Base-by-base conservation (phyloP, 2,797 vertebrate species). In the Acipenser transmontanus region DNA sequence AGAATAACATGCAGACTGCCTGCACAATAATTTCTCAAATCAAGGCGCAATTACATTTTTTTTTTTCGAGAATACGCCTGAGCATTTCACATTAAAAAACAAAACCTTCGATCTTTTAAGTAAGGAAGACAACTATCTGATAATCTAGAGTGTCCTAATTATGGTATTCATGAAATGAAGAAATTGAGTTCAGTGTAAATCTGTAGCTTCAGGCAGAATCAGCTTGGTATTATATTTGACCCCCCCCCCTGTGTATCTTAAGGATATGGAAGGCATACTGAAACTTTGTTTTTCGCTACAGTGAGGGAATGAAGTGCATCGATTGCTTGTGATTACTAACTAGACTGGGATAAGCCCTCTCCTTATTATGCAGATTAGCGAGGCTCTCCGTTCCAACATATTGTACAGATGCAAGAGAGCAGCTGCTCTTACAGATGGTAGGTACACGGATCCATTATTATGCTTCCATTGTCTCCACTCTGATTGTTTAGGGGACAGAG, bases 351-450 rank as follows among this genome's bases (percentile, higher is more conserved):
- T 96, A 96, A 97, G 93, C 91, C 95, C 93, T 93, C 94, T 98
- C 92, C 94, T 98, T 97, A 97, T 98, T 99, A 99, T 99, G 96
- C 95, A 98, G 96, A 99, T 98, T 97, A 98, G 93, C 89, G 88
- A 91, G 93, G 93, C 96, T 97, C 93, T 93, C 88, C 80, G 88
- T 91, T 93, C 91, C 90, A 96, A 92, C 96, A 99, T 98, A 96
- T 97, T 98, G 96, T 98, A 93, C 96, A 99, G 96, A 98, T 98
- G 97, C 91, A 89, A 89, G 89, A 90, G 93, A 95, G 95, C 97
- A 99, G 95, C 95, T 98, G 97, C 95, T 97, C 91, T 90, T 98
- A 92, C 97, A 99, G 97, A 99, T 99, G 97, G 97, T 87, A 94
- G 94, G 88, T 98, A 94, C 93, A 94, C 95, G 92, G 91, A 94